Conservation (phyloP, 2,888 invertebrate species). For the Idaea straminata region DNA sequence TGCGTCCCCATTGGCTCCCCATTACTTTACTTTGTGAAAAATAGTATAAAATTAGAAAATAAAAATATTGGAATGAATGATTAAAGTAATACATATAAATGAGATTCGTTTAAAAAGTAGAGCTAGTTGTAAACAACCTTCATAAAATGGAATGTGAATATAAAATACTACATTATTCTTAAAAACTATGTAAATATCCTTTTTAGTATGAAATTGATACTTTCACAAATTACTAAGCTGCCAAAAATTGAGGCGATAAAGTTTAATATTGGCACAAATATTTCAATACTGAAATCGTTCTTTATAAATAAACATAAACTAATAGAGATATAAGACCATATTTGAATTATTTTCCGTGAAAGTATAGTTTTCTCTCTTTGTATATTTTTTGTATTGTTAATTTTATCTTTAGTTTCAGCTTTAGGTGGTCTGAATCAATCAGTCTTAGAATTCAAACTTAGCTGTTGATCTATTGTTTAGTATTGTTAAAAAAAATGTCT, state of each 20-base stretch:
- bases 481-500: not conserved
- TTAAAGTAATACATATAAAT: slow-evolving; percentile 15
- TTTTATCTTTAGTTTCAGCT: not conserved
- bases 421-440: not conserved
- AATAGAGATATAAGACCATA: not conserved
- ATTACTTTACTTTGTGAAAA: no score
- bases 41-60: not conserved
- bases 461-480: not conserved
- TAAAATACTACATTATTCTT: not conserved
- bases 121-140: slow-evolving; percentile 26
- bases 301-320: not conserved
- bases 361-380: not conserved
- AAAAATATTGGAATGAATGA: slow-evolving; percentile 3
- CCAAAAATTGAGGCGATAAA: not conserved
- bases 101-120: slow-evolving; percentile 35
- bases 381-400: not conserved
- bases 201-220: not conserved
- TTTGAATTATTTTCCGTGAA: not conserved
- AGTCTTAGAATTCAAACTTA: not conserved
- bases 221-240: not conserved
- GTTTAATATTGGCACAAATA: not conserved
- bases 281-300: not conserved
- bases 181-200: not conserved
- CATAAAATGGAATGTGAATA: slow-evolving; percentile 26
- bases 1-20: no score